phyloP scores from a whole-genome alignment of 1,140 invertebrate genomes.

The Nymphalis io region DNA sequence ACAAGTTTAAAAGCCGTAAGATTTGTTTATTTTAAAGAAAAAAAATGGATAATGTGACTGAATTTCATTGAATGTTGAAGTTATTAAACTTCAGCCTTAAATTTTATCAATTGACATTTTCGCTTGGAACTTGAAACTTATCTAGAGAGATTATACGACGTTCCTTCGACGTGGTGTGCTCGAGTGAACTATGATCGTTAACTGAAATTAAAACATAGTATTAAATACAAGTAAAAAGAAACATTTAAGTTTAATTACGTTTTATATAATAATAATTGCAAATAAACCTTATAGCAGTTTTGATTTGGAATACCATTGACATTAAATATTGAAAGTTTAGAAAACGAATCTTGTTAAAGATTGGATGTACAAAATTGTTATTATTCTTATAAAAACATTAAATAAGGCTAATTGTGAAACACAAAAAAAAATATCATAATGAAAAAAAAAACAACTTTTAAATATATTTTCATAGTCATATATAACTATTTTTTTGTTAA shows the following conservation, averaged over 20 bases:
- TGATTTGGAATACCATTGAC: no score
- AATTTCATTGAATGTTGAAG: constrained; percentile 11
- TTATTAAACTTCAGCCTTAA: constrained; percentile 12
- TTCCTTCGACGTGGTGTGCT: constrained; percentile 37
- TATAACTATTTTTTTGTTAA: no score
- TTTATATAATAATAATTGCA: not conserved
- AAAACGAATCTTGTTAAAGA: no score
- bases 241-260: not conserved
- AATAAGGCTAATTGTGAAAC: no score
- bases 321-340: no score
- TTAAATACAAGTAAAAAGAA: not conserved
- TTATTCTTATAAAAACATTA: no score
- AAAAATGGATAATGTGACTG: constrained; percentile 31
- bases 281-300: no score
- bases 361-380: no score
- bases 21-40: constrained; percentile 5
- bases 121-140: constrained; percentile 45
- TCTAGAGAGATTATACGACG: constrained; percentile 42
- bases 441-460: no score
- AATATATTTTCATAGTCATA: no score
- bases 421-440: no score
- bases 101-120: constrained; percentile 52
- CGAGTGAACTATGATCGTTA: constrained; percentile 39
- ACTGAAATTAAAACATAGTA: constrained; percentile 37
- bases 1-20: constrained; percentile 40